These are phyloP conservation scores for Coremacera marginata DNA, from an alignment of 2,888 invertebrate species.

Conservation along the genomic window DNA sequence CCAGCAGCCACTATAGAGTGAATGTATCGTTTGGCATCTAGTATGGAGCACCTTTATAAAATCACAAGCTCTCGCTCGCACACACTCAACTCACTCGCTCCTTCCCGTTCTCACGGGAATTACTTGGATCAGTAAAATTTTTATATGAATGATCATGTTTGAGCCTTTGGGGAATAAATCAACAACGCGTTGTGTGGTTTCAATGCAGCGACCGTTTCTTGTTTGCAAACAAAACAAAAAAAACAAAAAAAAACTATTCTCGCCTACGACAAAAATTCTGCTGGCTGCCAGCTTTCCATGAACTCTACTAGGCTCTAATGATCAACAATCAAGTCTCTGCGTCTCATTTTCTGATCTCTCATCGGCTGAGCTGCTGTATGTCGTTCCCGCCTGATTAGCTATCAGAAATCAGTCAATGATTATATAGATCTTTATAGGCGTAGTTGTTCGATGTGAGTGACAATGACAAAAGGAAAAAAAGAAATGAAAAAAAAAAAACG, in stretches of 20 bases:
- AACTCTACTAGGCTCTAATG: background rate
- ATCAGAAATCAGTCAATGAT: conserved; percentile 35
- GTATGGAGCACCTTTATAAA: conserved; percentile 34
- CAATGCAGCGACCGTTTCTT: conserved; percentile 25
- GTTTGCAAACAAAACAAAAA: conserved; percentile 5
- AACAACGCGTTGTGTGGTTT: conserved; percentile 47
- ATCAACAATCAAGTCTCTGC: conserved; percentile 12
- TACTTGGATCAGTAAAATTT: background rate
- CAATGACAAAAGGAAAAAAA: background rate
- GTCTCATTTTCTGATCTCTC: background rate
- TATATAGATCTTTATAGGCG: conserved; percentile 24
- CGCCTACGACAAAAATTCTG: conserved; percentile 31
- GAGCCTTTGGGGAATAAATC: conserved; percentile 45
- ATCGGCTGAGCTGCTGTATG: conserved; percentile 8
- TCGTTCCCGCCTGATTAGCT: conserved; percentile 6
- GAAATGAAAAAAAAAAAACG: background rate
- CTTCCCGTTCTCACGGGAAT: conserved; percentile 10
- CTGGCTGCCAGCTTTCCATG: background rate
- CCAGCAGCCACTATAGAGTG: background rate
- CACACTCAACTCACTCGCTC: background rate
- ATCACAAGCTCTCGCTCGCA: conserved; percentile 51
- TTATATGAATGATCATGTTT: conserved; percentile 36
- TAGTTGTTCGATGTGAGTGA: conserved; percentile 13
- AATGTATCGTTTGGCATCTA: conserved; percentile 19
- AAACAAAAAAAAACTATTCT: background rate